Base-by-base conservation (phyloP, 2,113 vertebrate genomes). In the Microcebus griseorufus region DNA sequence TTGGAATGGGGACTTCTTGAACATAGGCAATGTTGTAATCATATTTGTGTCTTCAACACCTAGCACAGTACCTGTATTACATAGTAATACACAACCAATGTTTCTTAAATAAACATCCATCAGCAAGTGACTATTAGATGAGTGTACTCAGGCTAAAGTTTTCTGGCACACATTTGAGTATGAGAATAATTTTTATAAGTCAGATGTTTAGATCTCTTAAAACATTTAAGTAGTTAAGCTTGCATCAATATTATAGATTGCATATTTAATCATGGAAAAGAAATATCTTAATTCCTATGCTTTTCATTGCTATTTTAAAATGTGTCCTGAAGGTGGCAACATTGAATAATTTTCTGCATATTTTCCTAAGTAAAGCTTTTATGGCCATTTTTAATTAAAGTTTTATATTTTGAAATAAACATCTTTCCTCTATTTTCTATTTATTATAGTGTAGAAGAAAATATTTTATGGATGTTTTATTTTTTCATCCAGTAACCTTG, bases 321-420 rank as follows among this genome's bases (percentile, higher is more conserved):
- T 97, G 92, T 96, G 78, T 34, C 98, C 98, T 98, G 98, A 98
- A 99, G 99, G 97, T 99, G 99, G 98, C 98, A 99, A 97, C 96
- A 96, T 99, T 99, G 98, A 99, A 98, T 97, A 98, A 98, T 62
- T 4, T 97, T 99, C 95, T 89, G 67, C 65, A 93, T 75, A 84
- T 94, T 94, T 62, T 92, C 42, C 14, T 29, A 97, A 80, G 16
- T 27, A 88, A 92, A 55, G 67, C 58, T 34, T 95, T 65, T 93
- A 79, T 0, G 89, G 65, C 29, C 37, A 88, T 32, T 53, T 97
- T 98, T 98, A 98, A 98, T 98, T 98, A 98, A 98, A 97, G 39
- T 96, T 97, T 97, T 93, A 70, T 95, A 90, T 72, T 97, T 98
- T 98, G 96, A 97, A 97, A 94, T 16, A 13, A 98, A 96, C 92